Evolutionary conservation across 2,797 vertebrate genomes (phyloP).

Genomic region (Cyclopterus lumpus): DNA sequence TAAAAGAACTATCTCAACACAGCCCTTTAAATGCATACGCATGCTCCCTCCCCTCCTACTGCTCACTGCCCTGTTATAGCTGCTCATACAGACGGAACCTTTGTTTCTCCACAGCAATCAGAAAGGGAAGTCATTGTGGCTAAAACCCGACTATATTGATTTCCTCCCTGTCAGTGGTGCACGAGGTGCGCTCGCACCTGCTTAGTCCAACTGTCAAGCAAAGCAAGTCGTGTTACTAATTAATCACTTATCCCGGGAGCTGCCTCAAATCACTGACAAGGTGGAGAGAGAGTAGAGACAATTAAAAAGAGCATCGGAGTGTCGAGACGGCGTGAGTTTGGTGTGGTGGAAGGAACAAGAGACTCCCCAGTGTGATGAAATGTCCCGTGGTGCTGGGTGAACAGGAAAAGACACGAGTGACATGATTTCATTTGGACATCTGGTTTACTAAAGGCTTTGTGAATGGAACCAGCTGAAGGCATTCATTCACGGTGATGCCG

Average conservation of each 20-base stretch:
- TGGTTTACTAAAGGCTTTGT: slow-evolving; percentile 15
- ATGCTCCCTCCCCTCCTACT: not conserved
- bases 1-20: not conserved
- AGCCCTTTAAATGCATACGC: slow-evolving; percentile 1
- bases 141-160: slow-evolving; percentile 58
- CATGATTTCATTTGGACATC: slow-evolving; percentile 12
- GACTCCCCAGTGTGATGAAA: slow-evolving; percentile 25
- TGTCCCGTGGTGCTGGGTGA: slow-evolving; percentile 20
- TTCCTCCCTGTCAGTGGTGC: slow-evolving; percentile 30
- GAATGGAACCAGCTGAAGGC: slow-evolving; percentile 12
- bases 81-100: slow-evolving; percentile 16
- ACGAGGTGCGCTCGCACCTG: slow-evolving; percentile 64
- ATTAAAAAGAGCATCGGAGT: slow-evolving; percentile 50
- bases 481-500: not conserved
- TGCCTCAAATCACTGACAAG: slow-evolving; percentile 51
- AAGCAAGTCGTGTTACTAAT: slow-evolving; percentile 71
- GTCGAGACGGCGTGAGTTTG: slow-evolving; percentile 23
- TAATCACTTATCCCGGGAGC: slow-evolving; percentile 77
- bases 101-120: slow-evolving; percentile 38
- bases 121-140: slow-evolving; percentile 22
- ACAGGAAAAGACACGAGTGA: slow-evolving; percentile 14
- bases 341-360: slow-evolving; percentile 15
- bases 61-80: slow-evolving; percentile 14
- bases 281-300: slow-evolving; percentile 37
- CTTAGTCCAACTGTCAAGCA: slow-evolving; percentile 58